Evolutionary conservation across 2,113 vertebrate genomes (phyloP).

Genomic region (Maccullochella peelii): DNA sequence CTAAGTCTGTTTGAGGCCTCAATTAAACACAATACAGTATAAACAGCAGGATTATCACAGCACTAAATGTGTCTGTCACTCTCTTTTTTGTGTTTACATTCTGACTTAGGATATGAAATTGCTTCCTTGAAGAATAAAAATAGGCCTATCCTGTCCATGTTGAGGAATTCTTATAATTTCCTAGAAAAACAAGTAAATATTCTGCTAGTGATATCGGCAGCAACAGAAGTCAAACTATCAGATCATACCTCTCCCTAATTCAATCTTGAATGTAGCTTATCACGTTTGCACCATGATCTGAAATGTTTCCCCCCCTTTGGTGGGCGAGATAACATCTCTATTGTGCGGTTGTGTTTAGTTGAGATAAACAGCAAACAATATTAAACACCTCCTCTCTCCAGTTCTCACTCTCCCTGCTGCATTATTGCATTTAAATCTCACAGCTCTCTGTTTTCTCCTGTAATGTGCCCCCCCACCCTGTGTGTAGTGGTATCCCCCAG

Average conservation of each 20-base stretch:
- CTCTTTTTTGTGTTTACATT: neutral
- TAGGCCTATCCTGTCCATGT: neutral
- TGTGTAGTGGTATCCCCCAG: neutral
- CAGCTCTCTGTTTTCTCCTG: slow-evolving; percentile 19
- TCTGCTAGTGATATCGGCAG: slow-evolving; percentile 23
- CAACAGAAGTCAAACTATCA: slow-evolving; percentile 55
- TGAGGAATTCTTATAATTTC: slow-evolving; percentile 3
- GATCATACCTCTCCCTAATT: slow-evolving; percentile 67
- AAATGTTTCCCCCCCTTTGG: slow-evolving; percentile 52
- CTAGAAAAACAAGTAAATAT: slow-evolving; percentile 35
- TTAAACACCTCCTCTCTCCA: slow-evolving; percentile 59
- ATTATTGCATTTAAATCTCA: slow-evolving; percentile 58
- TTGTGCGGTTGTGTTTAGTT: slow-evolving; percentile 63
- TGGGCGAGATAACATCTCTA: slow-evolving; percentile 70
- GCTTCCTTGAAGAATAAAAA: neutral
- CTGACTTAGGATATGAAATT: neutral
- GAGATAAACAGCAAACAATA: slow-evolving; percentile 80
- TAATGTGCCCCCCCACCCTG: too few species aligned
- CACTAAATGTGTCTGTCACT: neutral
- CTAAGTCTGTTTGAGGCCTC: neutral
- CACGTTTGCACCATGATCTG: slow-evolving; percentile 55
- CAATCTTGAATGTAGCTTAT: slow-evolving; percentile 74
- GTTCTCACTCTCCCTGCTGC: slow-evolving; percentile 35
- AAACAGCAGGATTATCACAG: neutral
- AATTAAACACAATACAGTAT: neutral